Percentiles rank a stretch among this genome's conserved stretches.
Evolutionary conservation across 2,113 vertebrate species (phyloP).

Genomic region (Sclerurus mexicanus): DNA sequence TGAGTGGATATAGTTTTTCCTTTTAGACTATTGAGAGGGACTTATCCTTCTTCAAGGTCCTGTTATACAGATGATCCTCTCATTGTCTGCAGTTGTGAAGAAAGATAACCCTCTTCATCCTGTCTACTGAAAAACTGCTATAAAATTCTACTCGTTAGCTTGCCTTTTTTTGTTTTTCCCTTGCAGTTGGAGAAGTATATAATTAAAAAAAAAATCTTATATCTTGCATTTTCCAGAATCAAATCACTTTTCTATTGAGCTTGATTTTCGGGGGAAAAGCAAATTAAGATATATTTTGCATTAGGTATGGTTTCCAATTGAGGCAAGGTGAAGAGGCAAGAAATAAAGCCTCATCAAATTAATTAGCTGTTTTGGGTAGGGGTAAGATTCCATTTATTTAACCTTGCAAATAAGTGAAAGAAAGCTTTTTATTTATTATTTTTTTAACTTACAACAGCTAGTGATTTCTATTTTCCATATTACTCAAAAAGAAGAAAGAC

Average conservation of each 20-base stretch:
- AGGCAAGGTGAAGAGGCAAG: background rate
- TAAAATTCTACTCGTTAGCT: background rate
- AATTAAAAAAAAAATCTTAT: background rate
- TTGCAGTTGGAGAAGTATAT: no score
- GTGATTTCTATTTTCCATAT: background rate
- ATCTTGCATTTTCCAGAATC: background rate
- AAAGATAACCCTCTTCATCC: background rate
- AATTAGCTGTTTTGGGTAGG: rapidly evolving
- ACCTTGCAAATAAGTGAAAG: background rate
- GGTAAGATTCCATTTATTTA: background rate
- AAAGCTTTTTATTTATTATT: no score
- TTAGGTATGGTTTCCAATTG: background rate
- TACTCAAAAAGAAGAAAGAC: background rate
- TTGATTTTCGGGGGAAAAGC: background rate
- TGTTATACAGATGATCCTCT: background rate
- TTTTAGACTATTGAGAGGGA: background rate
- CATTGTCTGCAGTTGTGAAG: background rate
- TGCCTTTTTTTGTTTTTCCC: no score
- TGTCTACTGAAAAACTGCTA: background rate
- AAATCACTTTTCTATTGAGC: background rate
- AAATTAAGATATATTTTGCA: background rate
- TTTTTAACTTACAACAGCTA: background rate
- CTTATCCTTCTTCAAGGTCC: background rate
- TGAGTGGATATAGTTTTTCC: background rate
- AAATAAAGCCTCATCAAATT: background rate